Percentiles rank a stretch among this genome's conserved stretches.
These are phyloP conservation scores for Metalampra italica DNA, from an alignment of 2,888 invertebrate species.

Conservation along the genomic window DNA sequence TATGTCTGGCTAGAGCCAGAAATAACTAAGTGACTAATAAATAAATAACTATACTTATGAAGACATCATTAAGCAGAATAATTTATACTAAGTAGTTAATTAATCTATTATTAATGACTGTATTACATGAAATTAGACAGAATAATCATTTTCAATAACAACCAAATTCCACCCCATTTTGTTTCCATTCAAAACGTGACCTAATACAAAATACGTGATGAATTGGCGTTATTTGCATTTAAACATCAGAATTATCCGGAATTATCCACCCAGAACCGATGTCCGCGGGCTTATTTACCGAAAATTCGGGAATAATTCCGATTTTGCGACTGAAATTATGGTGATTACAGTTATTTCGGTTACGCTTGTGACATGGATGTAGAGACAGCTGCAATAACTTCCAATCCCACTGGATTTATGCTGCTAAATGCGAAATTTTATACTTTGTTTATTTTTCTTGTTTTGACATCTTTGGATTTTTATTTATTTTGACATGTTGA, in stretches of 20 bases:
- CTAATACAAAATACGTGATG: conserved; percentile 15
- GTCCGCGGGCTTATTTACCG: conserved; percentile 29
- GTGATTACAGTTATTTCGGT: conserved; percentile 40
- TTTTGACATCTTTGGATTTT: no score
- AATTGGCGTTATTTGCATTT: conserved; percentile 19
- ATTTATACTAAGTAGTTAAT: no score
- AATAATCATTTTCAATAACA: neutral
- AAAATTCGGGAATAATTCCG: conserved; percentile 27
- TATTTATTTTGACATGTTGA: no score
- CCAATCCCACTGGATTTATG: no score
- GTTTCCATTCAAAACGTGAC: neutral
- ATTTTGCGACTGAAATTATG: conserved; percentile 36
- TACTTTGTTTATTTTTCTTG: no score
- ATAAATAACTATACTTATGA: no score
- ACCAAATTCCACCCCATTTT: neutral
- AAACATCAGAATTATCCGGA: conserved; percentile 14
- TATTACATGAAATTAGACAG: no score
- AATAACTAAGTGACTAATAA: no score
- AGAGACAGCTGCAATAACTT: neutral
- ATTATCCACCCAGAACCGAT: conserved; percentile 7
- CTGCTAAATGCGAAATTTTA: no score
- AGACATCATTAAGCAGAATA: no score
- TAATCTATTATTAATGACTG: no score
- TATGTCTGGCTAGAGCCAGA: no score
- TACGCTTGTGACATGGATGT: conserved; percentile 17